Evolutionary conservation across 2,797 vertebrate species (phyloP).

Genomic region (Nannoperca obscura): DNA sequence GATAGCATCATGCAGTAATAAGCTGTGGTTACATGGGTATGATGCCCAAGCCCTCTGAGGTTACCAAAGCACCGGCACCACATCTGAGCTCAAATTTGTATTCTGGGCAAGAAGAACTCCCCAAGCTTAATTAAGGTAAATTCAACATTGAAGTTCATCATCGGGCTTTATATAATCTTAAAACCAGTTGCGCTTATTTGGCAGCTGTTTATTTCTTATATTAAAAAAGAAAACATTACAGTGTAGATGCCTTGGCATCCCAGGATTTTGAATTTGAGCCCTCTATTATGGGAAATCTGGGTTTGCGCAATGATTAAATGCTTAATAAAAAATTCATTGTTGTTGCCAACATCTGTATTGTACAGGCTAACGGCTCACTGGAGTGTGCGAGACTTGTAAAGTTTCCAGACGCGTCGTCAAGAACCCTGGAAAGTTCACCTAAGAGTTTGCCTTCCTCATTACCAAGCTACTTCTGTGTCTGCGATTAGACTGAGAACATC

Average conservation of each 20-base stretch:
- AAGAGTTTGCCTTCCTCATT: slow-evolving; percentile 99
- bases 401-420: slow-evolving; percentile 97
- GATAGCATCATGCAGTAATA: slow-evolving; percentile 69
- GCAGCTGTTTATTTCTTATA: slow-evolving; percentile 88
- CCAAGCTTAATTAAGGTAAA: slow-evolving; percentile 87
- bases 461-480: slow-evolving; percentile 97
- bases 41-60: slow-evolving; percentile 77
- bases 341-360: slow-evolving; percentile 98
- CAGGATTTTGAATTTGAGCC: slow-evolving; percentile 84
- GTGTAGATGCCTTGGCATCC: slow-evolving; percentile 85
- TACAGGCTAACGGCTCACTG: slow-evolving; percentile 98
- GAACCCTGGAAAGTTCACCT: slow-evolving; percentile 99
- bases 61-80: slow-evolving; percentile 71
- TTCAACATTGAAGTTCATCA: slow-evolving; percentile 84
- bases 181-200: slow-evolving; percentile 84
- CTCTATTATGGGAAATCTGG: slow-evolving; percentile 87
- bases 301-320: slow-evolving; percentile 90
- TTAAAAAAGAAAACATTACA: slow-evolving; percentile 88
- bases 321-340: slow-evolving; percentile 98
- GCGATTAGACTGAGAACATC: slow-evolving; percentile 99
- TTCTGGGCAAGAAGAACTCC: slow-evolving; percentile 81
- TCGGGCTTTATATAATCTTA: slow-evolving; percentile 85
- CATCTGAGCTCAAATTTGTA: slow-evolving; percentile 84
- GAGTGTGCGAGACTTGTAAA: slow-evolving; percentile 99
- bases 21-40: slow-evolving; percentile 74